Conservation (phyloP, 1,140 invertebrate species). For the Ips typographus region DNA sequence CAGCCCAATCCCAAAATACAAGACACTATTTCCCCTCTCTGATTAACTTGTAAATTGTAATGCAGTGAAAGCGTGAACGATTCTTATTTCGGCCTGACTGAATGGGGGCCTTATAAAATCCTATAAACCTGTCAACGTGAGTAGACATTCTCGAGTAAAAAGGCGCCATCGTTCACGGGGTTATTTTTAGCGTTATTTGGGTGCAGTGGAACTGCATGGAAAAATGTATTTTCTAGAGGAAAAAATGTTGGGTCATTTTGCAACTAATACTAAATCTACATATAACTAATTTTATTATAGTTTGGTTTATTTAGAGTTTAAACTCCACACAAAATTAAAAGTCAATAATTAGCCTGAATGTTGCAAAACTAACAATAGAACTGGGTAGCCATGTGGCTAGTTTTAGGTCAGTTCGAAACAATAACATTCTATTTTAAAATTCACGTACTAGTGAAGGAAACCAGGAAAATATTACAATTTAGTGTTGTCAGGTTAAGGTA, state of each 20-base stretch:
- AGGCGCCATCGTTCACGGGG: conserved; percentile 18
- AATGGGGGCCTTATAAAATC: conserved; percentile 29
- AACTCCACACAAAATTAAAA: too few species aligned
- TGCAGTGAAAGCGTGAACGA: conserved; percentile 15
- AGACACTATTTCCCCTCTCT: conserved; percentile 4
- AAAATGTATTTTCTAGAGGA: too few species aligned
- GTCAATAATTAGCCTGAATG: not conserved
- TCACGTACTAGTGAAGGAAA: not conserved
- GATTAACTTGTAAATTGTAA: conserved; percentile 2
- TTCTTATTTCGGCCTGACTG: conserved; percentile 18
- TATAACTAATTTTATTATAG: too few species aligned
- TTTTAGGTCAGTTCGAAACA: not conserved
- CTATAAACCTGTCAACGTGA: conserved; percentile 29
- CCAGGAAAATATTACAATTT: not conserved
- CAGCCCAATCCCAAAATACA: not conserved
- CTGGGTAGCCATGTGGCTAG: not conserved
- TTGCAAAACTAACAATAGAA: not conserved
- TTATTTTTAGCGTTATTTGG: conserved; percentile 26
- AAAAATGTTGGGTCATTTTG: too few species aligned
- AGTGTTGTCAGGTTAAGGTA: not conserved
- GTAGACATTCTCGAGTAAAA: conserved; percentile 24
- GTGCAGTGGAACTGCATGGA: not conserved
- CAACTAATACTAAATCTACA: too few species aligned
- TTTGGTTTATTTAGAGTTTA: too few species aligned
- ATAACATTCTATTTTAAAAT: not conserved